Evolutionary conservation across 2,113 vertebrate species (phyloP), one percentile per base, ranked within the genome.

Genomic region (Phocoena phocoena): DNA sequence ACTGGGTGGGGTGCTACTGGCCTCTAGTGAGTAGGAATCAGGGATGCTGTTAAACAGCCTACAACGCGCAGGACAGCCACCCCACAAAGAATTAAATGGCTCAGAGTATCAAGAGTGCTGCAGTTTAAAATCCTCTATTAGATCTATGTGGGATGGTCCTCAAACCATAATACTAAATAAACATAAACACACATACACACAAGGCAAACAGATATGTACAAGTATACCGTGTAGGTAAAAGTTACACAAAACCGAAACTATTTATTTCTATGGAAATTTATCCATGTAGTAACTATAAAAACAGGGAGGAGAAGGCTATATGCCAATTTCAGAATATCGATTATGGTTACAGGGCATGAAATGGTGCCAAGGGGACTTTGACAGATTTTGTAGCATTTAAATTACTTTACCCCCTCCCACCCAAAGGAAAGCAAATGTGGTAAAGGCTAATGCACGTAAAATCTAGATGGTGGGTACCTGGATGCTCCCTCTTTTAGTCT

Each of bases 341-440:
- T 38, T 4, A 14, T 0, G 21, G 50, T 9, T 31, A 6, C 28
- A 44, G 2, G 44, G 7, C 6, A 14, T 2, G 21, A 36, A 44
- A 50, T 3, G 3, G 12, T 26, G 38, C 28, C n/a, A 33, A 58
- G 15, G 44, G 14, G 31, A 31, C 38, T 14, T n/a, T 3, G 4
- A n/a, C 1, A 50, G n/a, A 73, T 33, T 12, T 9, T 53, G 25
- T 21, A 15, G 53, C n/a, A 10, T 58, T 58, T 8, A 26, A 28
- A 23, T n/a, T 31, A 58, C 36, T 47, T 55, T 38, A 36, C 36
- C 25, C 18, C 8, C 20, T 70, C 20, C 47, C 6, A 33, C 14
- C 23, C 3, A 6, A 6, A 47, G 11, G 26, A 36, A 14, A 60
- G 14, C 15, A 21, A 65, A 18, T 0, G 10, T n/a, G 12, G 13